Base-by-base conservation (phyloP, 2,888 invertebrate genomes). In the Diarsia rubi region DNA sequence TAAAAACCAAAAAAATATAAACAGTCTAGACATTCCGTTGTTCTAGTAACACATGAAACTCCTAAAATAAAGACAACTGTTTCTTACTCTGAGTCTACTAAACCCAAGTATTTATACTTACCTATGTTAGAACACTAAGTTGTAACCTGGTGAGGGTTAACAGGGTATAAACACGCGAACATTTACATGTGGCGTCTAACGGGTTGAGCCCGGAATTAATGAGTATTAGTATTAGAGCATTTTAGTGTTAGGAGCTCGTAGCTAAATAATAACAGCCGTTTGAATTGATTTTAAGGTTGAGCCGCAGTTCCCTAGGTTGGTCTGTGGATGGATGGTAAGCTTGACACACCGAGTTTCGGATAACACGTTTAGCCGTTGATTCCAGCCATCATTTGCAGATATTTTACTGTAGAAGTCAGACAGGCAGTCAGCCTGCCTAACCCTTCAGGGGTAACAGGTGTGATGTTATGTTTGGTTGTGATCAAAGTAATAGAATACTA, bases 161-260 rank as follows among this genome's bases (percentile, higher is more conserved):
- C 45, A 71, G 60, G 31, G 27, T 52, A 31, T 12, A 57, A 68
- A 67, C 85, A 85, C 73, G 85, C 79, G 31, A 85, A 70, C 63
- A 74, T 75, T 79, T 68, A 63, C 73, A 82, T 68, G 59, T 45
- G 37, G 47, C 16, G 16, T 42, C 27, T 66, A 52, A 64, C 60
- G 45, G 65, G 37, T 83, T 44, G 24, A 73, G 24, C 24, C 16
- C 8, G 16, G 69, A 78, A 78, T 78, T 65, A 81, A 76, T 75
- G 52, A 44, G 44, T 24, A n/a, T n/a, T n/a, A n/a, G n/a, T n/a
- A n/a, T n/a, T n/a, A 31, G 37, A 54, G 27, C 24, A 49, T 69
- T 59, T 44, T 24, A 59, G 8, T 37, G 37, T 52, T 37, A 37
- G 37, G 37, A 2, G 37, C 2, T 37, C 4, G 37, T 37, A 0